Percentiles rank a stretch among this genome's conserved stretches.
These are phyloP conservation scores for Florisuga fusca DNA, from an alignment of 2,797 vertebrate species.

Conservation along the genomic window DNA sequence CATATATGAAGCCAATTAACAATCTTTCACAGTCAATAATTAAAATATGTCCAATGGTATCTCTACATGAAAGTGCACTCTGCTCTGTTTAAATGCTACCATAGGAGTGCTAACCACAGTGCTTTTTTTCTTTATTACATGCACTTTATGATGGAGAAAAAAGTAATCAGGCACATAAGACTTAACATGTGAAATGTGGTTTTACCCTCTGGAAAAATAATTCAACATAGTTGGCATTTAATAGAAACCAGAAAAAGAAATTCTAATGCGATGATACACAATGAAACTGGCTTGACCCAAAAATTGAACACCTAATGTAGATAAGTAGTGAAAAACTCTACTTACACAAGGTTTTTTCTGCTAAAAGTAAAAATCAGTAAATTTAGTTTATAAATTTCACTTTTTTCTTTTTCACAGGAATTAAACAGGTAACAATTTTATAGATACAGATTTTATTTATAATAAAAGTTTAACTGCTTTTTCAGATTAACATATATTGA, in stretches of 20 bases:
- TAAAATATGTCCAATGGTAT: neutral
- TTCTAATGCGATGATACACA: neutral
- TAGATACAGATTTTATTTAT: neutral
- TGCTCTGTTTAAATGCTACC: neutral
- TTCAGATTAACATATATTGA: neutral
- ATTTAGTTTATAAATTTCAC: neutral
- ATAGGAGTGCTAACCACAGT: neutral
- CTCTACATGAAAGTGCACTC: neutral
- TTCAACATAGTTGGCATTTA: neutral
- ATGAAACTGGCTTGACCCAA: neutral
- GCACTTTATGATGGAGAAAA: neutral
- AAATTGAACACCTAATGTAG: neutral
- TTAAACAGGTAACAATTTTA: neutral
- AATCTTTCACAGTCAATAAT: neutral
- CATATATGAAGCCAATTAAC: neutral
- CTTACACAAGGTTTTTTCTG: neutral
- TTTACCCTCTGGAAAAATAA: neutral
- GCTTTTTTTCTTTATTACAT: neutral
- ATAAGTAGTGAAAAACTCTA: neutral
- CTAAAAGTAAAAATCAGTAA: neutral
- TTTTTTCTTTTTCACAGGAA: neutral
- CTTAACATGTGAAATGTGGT: neutral
- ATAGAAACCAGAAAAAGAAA: neutral
- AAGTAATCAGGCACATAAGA: neutral
- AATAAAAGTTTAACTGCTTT: neutral